These are phyloP conservation scores for Heterodera schachtii DNA, from an alignment of 1,140 invertebrate species.

Conservation along the genomic window DNA sequence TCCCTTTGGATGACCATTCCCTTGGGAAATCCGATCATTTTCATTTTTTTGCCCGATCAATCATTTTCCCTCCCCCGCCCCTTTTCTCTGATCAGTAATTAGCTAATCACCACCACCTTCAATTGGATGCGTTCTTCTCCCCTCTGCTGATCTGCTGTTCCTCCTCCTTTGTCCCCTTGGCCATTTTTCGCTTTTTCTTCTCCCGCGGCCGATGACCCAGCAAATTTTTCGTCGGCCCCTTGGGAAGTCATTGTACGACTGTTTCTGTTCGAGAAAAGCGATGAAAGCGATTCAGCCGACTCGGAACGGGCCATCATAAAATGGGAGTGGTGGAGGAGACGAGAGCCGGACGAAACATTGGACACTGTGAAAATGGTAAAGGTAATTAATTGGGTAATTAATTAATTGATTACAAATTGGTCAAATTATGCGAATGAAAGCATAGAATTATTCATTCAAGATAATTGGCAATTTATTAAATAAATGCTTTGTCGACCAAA, in stretches of 20 bases:
- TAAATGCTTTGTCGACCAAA: too few species aligned
- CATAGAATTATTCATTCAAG: too few species aligned
- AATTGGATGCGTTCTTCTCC: conserved; percentile 22
- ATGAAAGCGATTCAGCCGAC: conserved; percentile 49
- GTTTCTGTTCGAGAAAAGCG: conserved; percentile 47
- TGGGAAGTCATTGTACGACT: neutral
- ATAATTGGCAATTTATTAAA: neutral
- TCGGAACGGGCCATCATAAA: conserved; percentile 12
- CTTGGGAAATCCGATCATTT: conserved; percentile 22
- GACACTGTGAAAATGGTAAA: neutral
- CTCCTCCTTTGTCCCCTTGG: conserved; percentile 4
- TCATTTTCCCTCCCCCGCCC: too few species aligned
- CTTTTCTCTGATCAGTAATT: too few species aligned
- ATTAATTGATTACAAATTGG: too few species aligned
- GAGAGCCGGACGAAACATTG: neutral
- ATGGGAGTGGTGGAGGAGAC: conserved; percentile 12
- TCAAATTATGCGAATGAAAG: too few species aligned
- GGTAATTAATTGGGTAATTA: neutral
- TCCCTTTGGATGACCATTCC: conserved; percentile 44
- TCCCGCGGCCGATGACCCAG: neutral
- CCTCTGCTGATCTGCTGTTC: neutral
- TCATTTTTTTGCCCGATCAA: too few species aligned
- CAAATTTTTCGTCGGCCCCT: too few species aligned
- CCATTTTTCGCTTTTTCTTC: neutral
- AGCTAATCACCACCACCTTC: neutral